Conservation (phyloP, 2,888 invertebrate species). For the Octonoba sinensis region DNA sequence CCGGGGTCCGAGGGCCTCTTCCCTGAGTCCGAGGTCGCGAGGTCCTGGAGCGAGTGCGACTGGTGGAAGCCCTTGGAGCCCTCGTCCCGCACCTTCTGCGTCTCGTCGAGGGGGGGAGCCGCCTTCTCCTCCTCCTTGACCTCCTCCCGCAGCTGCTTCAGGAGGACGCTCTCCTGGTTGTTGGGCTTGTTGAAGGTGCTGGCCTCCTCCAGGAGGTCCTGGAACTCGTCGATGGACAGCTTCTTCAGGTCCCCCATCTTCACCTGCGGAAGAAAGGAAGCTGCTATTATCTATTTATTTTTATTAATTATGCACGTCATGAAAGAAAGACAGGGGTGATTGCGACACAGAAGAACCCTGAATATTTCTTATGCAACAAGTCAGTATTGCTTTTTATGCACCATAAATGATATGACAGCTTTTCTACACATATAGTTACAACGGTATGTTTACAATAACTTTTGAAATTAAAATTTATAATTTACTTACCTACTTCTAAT, state of each 20-base stretch:
- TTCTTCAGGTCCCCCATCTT: slow-evolving; percentile 21
- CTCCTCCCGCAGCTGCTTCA: slow-evolving; percentile 40
- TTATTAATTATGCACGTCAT: too few relatives aligned
- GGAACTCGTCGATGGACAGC: slow-evolving; percentile 46
- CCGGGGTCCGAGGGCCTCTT: not conserved
- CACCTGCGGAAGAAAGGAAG: slow-evolving; percentile 17
- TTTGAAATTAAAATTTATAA: too few relatives aligned
- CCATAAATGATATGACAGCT: too few relatives aligned
- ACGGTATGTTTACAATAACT: too few relatives aligned
- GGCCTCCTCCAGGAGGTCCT: slow-evolving; percentile 50
- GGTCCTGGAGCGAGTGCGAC: slow-evolving; percentile 55
- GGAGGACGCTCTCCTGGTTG: slow-evolving; percentile 35
- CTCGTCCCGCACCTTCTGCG: not conserved
- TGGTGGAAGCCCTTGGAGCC: slow-evolving; percentile 33
- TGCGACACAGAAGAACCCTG: too few relatives aligned
- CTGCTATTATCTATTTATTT: too few relatives aligned
- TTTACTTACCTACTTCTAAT: too few relatives aligned
- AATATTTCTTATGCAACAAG: too few relatives aligned
- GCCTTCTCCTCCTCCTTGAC: slow-evolving; percentile 16
- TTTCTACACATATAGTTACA: too few relatives aligned
- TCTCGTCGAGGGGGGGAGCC: slow-evolving; percentile 1
- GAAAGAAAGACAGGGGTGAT: too few relatives aligned
- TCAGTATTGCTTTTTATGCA: too few relatives aligned
- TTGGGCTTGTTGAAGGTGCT: slow-evolving; percentile 45
- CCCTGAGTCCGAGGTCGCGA: slow-evolving; percentile 18